Evolutionary conservation across 2,888 invertebrate species (phyloP), one percentile per base, ranked within the genome.

Genomic region (Napeogenes inachia): DNA sequence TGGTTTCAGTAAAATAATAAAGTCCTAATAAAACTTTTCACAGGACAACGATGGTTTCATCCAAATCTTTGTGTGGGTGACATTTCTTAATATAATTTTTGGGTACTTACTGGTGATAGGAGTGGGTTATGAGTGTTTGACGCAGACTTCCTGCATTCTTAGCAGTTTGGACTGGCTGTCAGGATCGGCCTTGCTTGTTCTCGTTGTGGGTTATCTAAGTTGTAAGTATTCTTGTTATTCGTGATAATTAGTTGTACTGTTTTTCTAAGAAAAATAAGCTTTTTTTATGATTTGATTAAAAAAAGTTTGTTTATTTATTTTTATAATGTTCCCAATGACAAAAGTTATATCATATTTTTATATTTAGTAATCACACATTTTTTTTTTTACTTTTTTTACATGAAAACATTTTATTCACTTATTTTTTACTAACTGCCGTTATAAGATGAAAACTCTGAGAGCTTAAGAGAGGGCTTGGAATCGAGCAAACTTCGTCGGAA

Each of bases 31-130:
- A 13, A 38, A 13, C 4, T 8, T 0, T 50, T 68, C 70, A 2
- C 73, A 84, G 84, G 75, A 78, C 45, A 70, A 76, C 50, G 81
- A 81, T 70, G 83, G 81, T 0, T 62, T 77, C 2, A 71, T 77
- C 0, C 83, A 84, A 60, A n/a, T 75, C 0, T 84, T 81, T 55
- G 79, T 84, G 1, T 79, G 77, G 78, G 1, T 73, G 13, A 71
- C 71, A 0, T 79, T 81, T 53, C 2, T 78, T 0, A 73, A 71
- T 10, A 64, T 81, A 0, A 0, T 81, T 0, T 3, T 78, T 1
- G 82, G 82, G 0, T 73, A 74, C 47, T 0, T 74, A 2, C 4
- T 77, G 21, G 54, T 81, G 0, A 0, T 73, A 0, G 64, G 68
- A 0, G 69, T 75, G 0, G 65, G 6, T 0, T 38, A 69, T 4